Conservation (phyloP, 1,140 invertebrate genomes). For the Coptotermes formosanus region DNA sequence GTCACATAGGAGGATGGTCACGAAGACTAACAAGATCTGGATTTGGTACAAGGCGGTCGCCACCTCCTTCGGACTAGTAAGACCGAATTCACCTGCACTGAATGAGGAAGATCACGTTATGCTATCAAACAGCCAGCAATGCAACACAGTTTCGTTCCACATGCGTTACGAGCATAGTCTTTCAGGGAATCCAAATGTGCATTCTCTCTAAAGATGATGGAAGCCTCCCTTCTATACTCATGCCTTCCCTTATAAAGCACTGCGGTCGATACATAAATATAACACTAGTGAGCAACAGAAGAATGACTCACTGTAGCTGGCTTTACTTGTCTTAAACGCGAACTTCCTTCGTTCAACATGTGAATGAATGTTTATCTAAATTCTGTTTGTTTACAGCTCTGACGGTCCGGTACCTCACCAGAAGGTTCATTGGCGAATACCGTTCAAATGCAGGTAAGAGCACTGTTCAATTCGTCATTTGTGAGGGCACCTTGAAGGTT, state of each 20-base stretch:
- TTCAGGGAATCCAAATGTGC: too few relatives aligned
- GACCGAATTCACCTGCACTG: too few relatives aligned
- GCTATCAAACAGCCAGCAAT: too few relatives aligned
- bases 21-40: too few relatives aligned
- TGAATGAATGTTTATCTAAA: conserved; percentile 25
- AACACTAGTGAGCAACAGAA: background rate
- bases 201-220: too few relatives aligned
- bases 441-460: conserved; percentile 72
- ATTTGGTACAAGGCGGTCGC: too few relatives aligned
- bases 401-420: conserved; percentile 73
- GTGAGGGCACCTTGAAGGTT: background rate
- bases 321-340: background rate
- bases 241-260: background rate
- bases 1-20: too few relatives aligned
- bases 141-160: too few relatives aligned
- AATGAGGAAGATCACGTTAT: too few relatives aligned
- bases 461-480: background rate
- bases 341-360: background rate
- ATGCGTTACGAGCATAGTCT: too few relatives aligned
- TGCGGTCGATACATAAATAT: background rate
- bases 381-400: conserved; percentile 63
- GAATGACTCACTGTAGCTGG: background rate
- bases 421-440: conserved; percentile 77
- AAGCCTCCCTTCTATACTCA: too few relatives aligned
- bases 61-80: too few relatives aligned